Base-by-base conservation (phyloP, 2,888 invertebrate species). In the Himalopsyche japonica region DNA sequence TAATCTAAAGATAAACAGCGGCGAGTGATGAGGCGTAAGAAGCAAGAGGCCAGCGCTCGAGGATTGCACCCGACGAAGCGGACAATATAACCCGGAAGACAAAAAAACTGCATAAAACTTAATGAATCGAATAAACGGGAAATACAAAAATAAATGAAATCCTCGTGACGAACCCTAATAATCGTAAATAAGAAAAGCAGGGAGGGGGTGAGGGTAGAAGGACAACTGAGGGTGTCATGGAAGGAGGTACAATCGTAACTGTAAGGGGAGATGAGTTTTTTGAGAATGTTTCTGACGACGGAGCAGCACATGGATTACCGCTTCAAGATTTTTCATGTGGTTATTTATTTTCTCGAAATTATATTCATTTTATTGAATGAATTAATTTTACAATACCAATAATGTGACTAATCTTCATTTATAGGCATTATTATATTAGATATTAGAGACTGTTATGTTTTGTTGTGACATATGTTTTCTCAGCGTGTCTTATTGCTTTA, bases 81-180 rank as follows among this genome's bases (percentile, higher is more conserved):
- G 76, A 48, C 70, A 57, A 57, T 57, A 57, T 57, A 27, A 57
- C 80, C 80, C 57, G 84, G 48, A 48, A 83, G 83, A 84, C 84
- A 84, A 81, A 80, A 83, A 84, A 84, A 84, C 80, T 84, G 80
- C 84, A 81, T 84, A 84, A 84, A 84, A 84, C 84, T 81, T 84
- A 84, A 84, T 84, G 84, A 84, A 84, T 84, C 84, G 84, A 84
- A 84, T 84, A 84, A 84, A 84, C 76, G 84, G 84, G 84, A 84
- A 84, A 84, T 84, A 84, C 84, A 84, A 84, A 84, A 84, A 84
- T 84, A 84, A 84, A 84, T 84, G 84, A 80, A 84, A 84, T 84
- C 84, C 84, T 84, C 84, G 84, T 84, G 84, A 84, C 84, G 84
- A 84, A 80, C 84, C 80, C 79, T 80, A 84, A 84, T 84, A 84